Conservation (phyloP, 2,888 invertebrate genomes). For the Cremastobaeus sp. region DNA sequence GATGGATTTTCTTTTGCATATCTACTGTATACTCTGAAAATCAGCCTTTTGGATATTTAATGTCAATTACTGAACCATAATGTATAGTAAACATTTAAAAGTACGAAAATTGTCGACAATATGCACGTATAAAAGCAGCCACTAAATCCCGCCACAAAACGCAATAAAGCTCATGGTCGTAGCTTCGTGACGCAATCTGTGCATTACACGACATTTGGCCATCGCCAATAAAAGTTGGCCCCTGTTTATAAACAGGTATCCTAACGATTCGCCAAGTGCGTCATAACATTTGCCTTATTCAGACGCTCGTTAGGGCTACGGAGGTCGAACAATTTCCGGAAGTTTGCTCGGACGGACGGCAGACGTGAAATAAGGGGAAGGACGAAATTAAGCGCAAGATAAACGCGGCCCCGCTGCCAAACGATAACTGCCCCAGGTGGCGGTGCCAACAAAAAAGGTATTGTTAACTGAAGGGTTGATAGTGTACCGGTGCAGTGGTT, state of each 20-base stretch:
- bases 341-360: constrained; percentile 27
- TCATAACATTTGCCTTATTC: constrained; percentile 42
- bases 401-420: constrained; percentile 71
- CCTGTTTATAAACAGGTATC: constrained; percentile 43
- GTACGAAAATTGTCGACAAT: too few species aligned
- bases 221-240: constrained; percentile 31
- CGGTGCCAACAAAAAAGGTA: constrained; percentile 47
- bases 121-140: too few species aligned
- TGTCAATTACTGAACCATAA: too few species aligned
- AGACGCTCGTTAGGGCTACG: constrained; percentile 24
- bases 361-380: constrained; percentile 40
- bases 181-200: too few species aligned
- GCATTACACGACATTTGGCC: constrained; percentile 35
- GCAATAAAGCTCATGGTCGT: too few species aligned
- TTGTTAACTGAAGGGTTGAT: constrained; percentile 41
- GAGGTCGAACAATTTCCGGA: constrained; percentile 34
- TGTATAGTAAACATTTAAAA: too few species aligned
- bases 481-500: constrained; percentile 10
- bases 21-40: too few species aligned
- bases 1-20: too few species aligned
- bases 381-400: constrained; percentile 44
- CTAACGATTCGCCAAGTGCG: constrained; percentile 33
- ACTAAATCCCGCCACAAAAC: too few species aligned
- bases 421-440: constrained; percentile 70
- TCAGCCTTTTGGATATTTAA: too few species aligned